Conservation (phyloP, 2,113 vertebrate genomes). For the Xiphophorus couchianus region DNA sequence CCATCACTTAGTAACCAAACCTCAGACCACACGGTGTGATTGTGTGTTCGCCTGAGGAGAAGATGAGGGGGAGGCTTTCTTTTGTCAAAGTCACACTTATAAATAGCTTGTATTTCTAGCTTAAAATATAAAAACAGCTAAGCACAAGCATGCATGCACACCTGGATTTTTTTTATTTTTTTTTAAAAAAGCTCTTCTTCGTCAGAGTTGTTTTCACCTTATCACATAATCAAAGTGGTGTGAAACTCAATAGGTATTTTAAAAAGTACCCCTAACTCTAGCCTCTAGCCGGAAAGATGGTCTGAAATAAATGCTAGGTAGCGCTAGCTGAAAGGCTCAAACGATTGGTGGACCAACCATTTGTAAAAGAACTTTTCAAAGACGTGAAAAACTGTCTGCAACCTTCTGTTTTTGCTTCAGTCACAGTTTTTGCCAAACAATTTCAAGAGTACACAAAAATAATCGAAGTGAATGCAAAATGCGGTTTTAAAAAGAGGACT, state of each 20-base stretch:
- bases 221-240: background rate
- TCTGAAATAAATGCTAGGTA: too few relatives aligned
- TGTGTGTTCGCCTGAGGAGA: conserved; percentile 24
- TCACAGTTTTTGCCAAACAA: too few relatives aligned
- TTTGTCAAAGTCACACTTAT: conserved; percentile 47
- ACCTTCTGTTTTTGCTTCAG: too few relatives aligned
- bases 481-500: too few relatives aligned
- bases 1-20: conserved; percentile 64
- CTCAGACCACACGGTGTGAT: conserved; percentile 69
- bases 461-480: too few relatives aligned
- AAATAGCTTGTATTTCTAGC: conserved; percentile 44
- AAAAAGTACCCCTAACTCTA: background rate
- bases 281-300: background rate
- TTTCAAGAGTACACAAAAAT: too few relatives aligned
- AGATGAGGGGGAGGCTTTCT: conserved; percentile 1
- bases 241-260: background rate
- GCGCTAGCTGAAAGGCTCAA: too few relatives aligned
- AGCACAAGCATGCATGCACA: background rate
- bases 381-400: too few relatives aligned
- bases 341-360: too few relatives aligned
- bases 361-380: too few relatives aligned
- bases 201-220: conserved; percentile 9
- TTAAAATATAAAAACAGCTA: conserved; percentile 24
- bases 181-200: background rate
- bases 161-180: background rate